A percentile compares a stretch with the other conserved stretches of the same genome.
phyloP scores from a whole-genome alignment of 1,140 invertebrate genomes.

The Ceratina australensis region DNA sequence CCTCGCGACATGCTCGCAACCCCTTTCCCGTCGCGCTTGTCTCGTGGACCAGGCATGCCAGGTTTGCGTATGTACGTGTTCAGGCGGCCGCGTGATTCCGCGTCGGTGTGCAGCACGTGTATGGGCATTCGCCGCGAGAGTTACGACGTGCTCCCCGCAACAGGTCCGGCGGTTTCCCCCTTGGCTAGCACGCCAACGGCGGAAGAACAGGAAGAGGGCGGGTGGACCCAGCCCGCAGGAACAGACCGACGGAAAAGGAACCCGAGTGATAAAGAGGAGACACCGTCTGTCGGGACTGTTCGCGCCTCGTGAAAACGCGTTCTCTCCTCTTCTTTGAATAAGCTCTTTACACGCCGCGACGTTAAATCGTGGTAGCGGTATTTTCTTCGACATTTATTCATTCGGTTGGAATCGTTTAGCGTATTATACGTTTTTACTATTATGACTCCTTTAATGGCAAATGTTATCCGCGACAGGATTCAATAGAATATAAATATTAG shows the following conservation, averaged over 20 bases:
- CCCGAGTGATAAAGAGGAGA: conserved; percentile 39
- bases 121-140: conserved; percentile 57
- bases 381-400: too few species aligned
- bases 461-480: too few species aligned
- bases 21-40: not conserved
- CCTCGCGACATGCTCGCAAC: not conserved
- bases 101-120: conserved; percentile 32
- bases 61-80: conserved; percentile 10
- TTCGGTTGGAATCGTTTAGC: too few species aligned
- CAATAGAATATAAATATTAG: too few species aligned
- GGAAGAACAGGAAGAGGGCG: conserved; percentile 48
- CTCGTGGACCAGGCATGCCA: not conserved
- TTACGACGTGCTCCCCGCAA: conserved; percentile 70
- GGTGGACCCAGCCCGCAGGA: conserved; percentile 27
- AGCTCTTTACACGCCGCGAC: too few species aligned
- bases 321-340: too few species aligned
- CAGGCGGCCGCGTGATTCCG: conserved; percentile 46
- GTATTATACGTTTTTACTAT: too few species aligned
- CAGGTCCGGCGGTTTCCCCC: conserved; percentile 69
- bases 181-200: conserved; percentile 62
- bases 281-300: conserved; percentile 16
- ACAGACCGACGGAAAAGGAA: conserved; percentile 11
- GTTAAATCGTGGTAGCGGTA: too few species aligned
- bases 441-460: too few species aligned
- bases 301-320: not conserved